Percentiles rank a stretch among this genome's conserved stretches.
Evolutionary conservation across 2,797 vertebrate species (phyloP).

Genomic region (Takifugu ocellatus): DNA sequence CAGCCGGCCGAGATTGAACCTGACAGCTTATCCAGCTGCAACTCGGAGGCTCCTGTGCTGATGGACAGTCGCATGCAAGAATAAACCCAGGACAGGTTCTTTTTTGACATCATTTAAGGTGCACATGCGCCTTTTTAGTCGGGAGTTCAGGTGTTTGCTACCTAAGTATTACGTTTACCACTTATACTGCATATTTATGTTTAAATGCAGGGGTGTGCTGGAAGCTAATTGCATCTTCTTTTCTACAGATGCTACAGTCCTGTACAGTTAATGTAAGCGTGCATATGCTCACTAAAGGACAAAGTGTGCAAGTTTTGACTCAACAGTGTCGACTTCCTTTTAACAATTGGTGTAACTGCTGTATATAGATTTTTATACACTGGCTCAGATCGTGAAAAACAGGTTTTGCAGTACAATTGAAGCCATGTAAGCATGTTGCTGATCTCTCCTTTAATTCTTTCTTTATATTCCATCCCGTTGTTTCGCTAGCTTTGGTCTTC

Average conservation of each 20-base stretch:
- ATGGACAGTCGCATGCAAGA: conserved; percentile 10
- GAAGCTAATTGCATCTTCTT: too few relatives aligned
- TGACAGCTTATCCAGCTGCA: conserved; percentile 34
- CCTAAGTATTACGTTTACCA: too few relatives aligned
- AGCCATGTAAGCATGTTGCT: conserved; percentile 39
- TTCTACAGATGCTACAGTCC: conserved; percentile 15
- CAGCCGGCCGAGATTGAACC: conserved; percentile 13
- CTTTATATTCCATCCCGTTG: too few relatives aligned
- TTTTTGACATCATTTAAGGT: too few relatives aligned
- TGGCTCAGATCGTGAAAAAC: conserved; percentile 21
- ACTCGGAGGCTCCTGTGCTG: conserved; percentile 16
- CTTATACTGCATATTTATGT: too few relatives aligned
- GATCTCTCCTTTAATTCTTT: conserved; percentile 6
- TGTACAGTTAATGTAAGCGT: conserved; percentile 11
- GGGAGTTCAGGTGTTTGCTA: too few relatives aligned
- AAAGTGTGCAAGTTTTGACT: conserved; percentile 2
- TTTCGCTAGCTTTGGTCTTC: too few relatives aligned
- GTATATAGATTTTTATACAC: conserved; percentile 54
- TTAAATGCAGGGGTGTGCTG: too few relatives aligned
- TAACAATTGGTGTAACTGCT: conserved; percentile 23
- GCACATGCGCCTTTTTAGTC: too few relatives aligned
- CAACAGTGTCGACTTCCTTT: conserved; percentile 11
- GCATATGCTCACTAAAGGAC: background rate
- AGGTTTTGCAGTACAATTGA: conserved; percentile 32
- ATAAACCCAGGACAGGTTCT: background rate